These are phyloP conservation scores for Halichoerus grypus DNA, from an alignment of 2,113 vertebrate species.

Conservation along the genomic window DNA sequence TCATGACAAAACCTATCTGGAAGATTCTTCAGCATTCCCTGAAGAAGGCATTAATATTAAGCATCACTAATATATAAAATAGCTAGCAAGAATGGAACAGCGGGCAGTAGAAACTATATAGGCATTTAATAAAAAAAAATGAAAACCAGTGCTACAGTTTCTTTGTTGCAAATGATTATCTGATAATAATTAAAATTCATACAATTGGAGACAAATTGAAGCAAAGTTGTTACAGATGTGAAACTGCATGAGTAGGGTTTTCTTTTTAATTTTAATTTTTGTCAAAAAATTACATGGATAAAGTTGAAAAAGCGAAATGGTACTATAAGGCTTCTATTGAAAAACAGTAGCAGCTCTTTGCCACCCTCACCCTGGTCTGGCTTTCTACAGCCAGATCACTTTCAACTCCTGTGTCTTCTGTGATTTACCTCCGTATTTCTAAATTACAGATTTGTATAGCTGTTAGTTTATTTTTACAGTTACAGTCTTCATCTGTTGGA, in stretches of 20 bases:
- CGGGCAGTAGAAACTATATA: neutral
- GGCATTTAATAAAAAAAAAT: slow-evolving; percentile 5
- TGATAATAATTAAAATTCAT: slow-evolving; percentile 19
- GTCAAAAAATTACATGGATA: slow-evolving; percentile 10
- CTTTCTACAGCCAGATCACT: neutral
- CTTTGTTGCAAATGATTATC: neutral
- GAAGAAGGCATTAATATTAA: slow-evolving; percentile 14
- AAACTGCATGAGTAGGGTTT: neutral
- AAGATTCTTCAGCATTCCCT: neutral
- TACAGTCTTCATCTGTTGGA: neutral
- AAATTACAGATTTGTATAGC: neutral
- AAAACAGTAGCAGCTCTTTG: neutral
- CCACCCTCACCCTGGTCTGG: neutral
- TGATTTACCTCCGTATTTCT: neutral
- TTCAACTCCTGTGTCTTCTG: slow-evolving; percentile 8
- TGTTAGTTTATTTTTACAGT: neutral
- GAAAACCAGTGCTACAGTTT: neutral
- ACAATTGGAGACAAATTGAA: neutral
- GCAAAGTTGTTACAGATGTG: neutral
- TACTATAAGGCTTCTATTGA: neutral
- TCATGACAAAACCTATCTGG: neutral
- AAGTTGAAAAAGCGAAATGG: neutral
- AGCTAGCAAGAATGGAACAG: neutral
- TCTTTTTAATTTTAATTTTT: neutral
- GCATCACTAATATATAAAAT: neutral